These are phyloP conservation scores for Philhelius pedissequus DNA, from an alignment of 2,888 invertebrate species.

Conservation along the genomic window DNA sequence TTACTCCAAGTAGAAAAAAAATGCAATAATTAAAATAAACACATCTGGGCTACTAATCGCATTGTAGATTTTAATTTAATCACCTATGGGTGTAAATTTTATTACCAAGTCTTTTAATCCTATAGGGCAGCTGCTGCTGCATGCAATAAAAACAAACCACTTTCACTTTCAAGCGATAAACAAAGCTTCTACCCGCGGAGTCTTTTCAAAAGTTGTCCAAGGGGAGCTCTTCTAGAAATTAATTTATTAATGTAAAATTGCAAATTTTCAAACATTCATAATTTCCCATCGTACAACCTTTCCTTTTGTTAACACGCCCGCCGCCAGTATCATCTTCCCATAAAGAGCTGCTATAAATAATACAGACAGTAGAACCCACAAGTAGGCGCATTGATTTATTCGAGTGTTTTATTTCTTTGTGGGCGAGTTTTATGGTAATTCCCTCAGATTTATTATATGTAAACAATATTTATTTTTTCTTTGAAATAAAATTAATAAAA, in stretches of 20 bases:
- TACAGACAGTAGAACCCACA: background rate
- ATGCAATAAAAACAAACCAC: background rate
- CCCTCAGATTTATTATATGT: conserved; percentile 12
- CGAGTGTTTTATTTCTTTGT: background rate
- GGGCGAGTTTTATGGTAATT: conserved; percentile 2
- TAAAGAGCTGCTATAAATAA: background rate
- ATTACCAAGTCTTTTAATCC: background rate
- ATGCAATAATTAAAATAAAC: background rate
- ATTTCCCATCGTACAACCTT: background rate
- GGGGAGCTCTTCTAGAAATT: background rate
- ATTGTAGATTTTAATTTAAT: background rate
- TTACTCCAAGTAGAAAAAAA: background rate
- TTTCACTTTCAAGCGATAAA: background rate
- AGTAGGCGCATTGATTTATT: conserved; percentile 8
- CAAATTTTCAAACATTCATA: background rate
- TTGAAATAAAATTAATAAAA: background rate
- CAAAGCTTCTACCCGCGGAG: background rate
- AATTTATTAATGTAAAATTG: background rate
- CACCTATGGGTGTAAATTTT: conserved; percentile 4
- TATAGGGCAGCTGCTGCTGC: background rate
- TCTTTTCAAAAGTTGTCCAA: background rate
- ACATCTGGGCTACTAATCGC: background rate
- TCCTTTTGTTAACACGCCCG: background rate
- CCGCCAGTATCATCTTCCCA: background rate
- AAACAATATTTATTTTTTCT: conserved; percentile 1